phyloP scores from a whole-genome alignment of 1,140 invertebrate species.

The Drosophila mayri region DNA sequence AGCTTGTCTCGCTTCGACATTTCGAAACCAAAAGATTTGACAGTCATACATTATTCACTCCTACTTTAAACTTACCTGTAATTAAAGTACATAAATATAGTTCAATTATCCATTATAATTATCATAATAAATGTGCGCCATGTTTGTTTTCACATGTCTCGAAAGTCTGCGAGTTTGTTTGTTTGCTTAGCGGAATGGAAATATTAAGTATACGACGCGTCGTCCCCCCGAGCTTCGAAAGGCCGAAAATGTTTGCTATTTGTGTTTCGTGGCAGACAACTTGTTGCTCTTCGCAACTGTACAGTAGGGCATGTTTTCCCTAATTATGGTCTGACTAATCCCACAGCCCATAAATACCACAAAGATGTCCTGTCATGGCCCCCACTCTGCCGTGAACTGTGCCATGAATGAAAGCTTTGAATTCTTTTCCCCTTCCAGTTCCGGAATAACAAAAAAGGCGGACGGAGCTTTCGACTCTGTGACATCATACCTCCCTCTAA shows the following conservation, averaged over 20 bases:
- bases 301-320: slow-evolving; percentile 7
- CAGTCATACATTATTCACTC: slow-evolving; percentile 43
- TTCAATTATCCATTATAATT: slow-evolving; percentile 41
- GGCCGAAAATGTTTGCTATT: slow-evolving; percentile 1
- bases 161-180: slow-evolving; percentile 24
- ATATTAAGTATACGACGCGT: slow-evolving; percentile 46
- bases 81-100: slow-evolving; percentile 43
- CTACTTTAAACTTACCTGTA: slow-evolving; percentile 39
- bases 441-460: not conserved
- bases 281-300: slow-evolving; percentile 53
- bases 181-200: slow-evolving; percentile 8
- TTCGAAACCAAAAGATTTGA: slow-evolving; percentile 38
- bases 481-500: slow-evolving; percentile 71
- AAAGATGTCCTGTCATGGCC: slow-evolving; percentile 14
- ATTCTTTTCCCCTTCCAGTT: not conserved
- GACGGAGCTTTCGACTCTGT: slow-evolving; percentile 33
- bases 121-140: slow-evolving; percentile 42
- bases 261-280: slow-evolving; percentile 38
- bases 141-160: slow-evolving; percentile 39
- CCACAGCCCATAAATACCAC: slow-evolving; percentile 6
- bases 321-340: not conserved
- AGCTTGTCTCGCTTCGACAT: slow-evolving; percentile 44
- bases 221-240: slow-evolving; percentile 8
- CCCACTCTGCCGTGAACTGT: not conserved
- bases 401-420: slow-evolving; percentile 23